These are phyloP conservation scores for Chromobotia macracanthus DNA, from an alignment of 2,797 vertebrate genomes.

Conservation along the genomic window DNA sequence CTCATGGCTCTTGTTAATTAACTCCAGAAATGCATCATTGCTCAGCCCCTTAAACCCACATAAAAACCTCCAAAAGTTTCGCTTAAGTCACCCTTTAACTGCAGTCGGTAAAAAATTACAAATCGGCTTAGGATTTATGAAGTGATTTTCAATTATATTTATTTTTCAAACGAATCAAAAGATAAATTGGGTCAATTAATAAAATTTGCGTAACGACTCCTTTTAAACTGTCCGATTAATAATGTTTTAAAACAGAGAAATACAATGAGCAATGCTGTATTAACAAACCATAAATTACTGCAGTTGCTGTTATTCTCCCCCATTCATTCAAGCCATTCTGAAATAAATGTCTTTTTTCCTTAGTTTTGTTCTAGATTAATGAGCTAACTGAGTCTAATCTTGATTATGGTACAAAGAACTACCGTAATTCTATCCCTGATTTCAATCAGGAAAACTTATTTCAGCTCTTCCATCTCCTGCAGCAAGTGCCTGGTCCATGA, in stretches of 20 bases:
- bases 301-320: constrained; percentile 63
- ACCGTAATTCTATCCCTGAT: constrained; percentile 58
- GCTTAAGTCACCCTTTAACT: constrained; percentile 39
- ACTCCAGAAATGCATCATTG: constrained; percentile 68
- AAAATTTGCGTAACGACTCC: constrained; percentile 50
- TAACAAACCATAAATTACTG: constrained; percentile 53
- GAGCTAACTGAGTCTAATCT: constrained; percentile 69
- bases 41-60: constrained; percentile 66
- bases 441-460: constrained; percentile 45
- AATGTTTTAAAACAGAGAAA: constrained; percentile 54
- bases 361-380: constrained; percentile 66
- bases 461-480: neutral
- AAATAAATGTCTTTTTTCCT: constrained; percentile 55
- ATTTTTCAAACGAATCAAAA: constrained; percentile 63
- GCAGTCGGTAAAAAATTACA: constrained; percentile 36
- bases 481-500: constrained; percentile 24
- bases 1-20: constrained; percentile 71
- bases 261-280: constrained; percentile 45
- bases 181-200: constrained; percentile 64
- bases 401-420: constrained; percentile 59
- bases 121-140: constrained; percentile 44
- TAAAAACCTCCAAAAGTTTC: constrained; percentile 61
- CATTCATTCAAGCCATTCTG: constrained; percentile 60
- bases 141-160: constrained; percentile 49
- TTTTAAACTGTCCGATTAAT: constrained; percentile 55